These are phyloP conservation scores for Hybognathus amarus DNA, from an alignment of 2,797 vertebrate species.

Conservation along the genomic window DNA sequence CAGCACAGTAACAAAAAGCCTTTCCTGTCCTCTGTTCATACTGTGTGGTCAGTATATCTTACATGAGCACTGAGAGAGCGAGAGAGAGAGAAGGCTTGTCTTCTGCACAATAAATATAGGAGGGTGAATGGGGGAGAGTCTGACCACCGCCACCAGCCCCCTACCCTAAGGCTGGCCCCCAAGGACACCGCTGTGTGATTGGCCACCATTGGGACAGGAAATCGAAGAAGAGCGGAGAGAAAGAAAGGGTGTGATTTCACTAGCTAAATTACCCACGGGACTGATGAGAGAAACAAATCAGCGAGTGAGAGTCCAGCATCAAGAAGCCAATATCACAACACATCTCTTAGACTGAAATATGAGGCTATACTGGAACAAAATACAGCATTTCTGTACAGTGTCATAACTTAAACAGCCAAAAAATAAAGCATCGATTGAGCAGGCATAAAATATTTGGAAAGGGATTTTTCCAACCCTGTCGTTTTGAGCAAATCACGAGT, in stretches of 20 bases:
- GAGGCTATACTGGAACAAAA: conserved; percentile 28
- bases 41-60: conserved; percentile 64
- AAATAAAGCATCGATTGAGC: conserved; percentile 15
- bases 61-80: conserved; percentile 34
- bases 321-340: conserved; percentile 44
- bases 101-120: conserved; percentile 74
- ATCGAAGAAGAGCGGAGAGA: conserved; percentile 79
- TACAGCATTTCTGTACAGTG: conserved; percentile 16
- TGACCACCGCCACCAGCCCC: conserved; percentile 7
- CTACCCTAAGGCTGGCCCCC: conserved; percentile 73
- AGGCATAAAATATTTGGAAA: conserved; percentile 4
- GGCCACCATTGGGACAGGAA: conserved; percentile 83
- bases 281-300: conserved; percentile 76
- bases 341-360: conserved; percentile 39
- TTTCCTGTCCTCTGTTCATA: conserved; percentile 38
- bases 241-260: conserved; percentile 82
- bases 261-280: conserved; percentile 83
- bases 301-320: conserved; percentile 29
- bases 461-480: background rate
- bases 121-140: conserved; percentile 55
- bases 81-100: conserved; percentile 66
- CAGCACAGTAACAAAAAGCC: conserved; percentile 6
- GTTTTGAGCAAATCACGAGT: background rate
- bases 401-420: conserved; percentile 26
- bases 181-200: conserved; percentile 80